Percentiles rank a stretch among this genome's conserved stretches.
phyloP scores from a whole-genome alignment of 2,113 vertebrate species.

The Sebastes schlegelii region DNA sequence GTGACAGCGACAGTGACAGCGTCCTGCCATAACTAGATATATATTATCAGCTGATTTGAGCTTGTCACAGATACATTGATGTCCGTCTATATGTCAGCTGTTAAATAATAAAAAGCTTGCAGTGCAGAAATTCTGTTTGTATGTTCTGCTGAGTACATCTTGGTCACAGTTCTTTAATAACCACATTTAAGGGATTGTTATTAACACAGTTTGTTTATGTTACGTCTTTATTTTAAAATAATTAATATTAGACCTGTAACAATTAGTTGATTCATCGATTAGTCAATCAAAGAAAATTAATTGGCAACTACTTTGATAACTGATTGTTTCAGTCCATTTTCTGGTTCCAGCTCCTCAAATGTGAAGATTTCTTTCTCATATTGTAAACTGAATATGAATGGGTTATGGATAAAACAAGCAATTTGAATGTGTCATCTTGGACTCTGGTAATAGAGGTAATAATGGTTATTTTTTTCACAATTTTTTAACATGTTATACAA shows the following conservation, averaged over 20 bases:
- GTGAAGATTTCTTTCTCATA: background rate
- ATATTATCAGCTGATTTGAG: conserved; percentile 8
- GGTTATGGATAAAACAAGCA: background rate
- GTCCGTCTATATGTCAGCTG: background rate
- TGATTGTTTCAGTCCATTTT: background rate
- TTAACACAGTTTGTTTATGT: background rate
- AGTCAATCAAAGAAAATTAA: background rate
- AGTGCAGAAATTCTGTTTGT: background rate
- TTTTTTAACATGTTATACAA: background rate
- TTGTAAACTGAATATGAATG: background rate
- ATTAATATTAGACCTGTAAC: background rate
- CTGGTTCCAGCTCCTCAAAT: background rate
- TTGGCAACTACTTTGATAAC: background rate
- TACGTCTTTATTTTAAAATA: background rate
- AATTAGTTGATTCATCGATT: background rate
- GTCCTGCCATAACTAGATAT: background rate
- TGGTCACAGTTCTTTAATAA: background rate
- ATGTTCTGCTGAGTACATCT: background rate
- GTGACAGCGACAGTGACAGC: background rate
- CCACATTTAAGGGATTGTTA: background rate
- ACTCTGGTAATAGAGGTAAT: too few species aligned
- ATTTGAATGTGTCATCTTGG: background rate
- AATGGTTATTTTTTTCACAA: background rate
- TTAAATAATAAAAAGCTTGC: background rate
- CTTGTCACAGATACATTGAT: background rate